Base-by-base conservation (phyloP, 2,113 vertebrate genomes). In the Bujurquina vittata region DNA sequence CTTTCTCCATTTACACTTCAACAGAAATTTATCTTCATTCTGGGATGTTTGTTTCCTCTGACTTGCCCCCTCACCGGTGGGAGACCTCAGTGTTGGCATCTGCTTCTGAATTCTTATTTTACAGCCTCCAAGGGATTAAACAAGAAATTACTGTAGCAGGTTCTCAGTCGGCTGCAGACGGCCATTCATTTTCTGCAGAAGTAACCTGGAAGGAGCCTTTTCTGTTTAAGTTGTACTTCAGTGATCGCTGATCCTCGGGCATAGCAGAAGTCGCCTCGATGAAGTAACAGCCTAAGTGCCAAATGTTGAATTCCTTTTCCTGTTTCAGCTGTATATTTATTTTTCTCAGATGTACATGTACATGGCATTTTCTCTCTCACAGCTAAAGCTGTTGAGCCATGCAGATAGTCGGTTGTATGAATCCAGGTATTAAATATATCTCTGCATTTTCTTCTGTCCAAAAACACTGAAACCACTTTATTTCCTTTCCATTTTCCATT, bases 221-320 rank as follows among this genome's bases (percentile, higher is more conserved):
- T 56, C 26, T 23, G 60, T 63, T 15, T 23, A 54, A 76, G 57
- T 85, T 73, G 23, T 65, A 57, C 77, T 79, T 87, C 54, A 86
- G 83, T 35, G 14, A 60, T 78, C 62, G 80, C 79, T 92, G 54
- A 75, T 86, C 80, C 72, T 88, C 58, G 35, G 82, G 81, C 84
- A 76, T 33, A 84, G 86, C 78, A 77, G 82, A 84, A 80, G 79
- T 85, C 58, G 87, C 89, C 74, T 78, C 33, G 58, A 92, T 89
- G 87, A 93, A 90, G 91, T 89, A 89, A 86, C 87, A 90, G 88
- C 84, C 86, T 40, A 93, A 92, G 93, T 94, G 92, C 90, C 94
- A 94, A 94, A 95, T 87, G 74, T 85, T 80, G 83, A 22, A 4
- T 83, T 84, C 9, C 80, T 83, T 86, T 85, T 83, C 60, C 76